Percentiles rank a stretch among this genome's conserved stretches.
Evolutionary conservation across 2,113 vertebrate genomes (phyloP).

Genomic region (Chamaetylas fuelleborni): DNA sequence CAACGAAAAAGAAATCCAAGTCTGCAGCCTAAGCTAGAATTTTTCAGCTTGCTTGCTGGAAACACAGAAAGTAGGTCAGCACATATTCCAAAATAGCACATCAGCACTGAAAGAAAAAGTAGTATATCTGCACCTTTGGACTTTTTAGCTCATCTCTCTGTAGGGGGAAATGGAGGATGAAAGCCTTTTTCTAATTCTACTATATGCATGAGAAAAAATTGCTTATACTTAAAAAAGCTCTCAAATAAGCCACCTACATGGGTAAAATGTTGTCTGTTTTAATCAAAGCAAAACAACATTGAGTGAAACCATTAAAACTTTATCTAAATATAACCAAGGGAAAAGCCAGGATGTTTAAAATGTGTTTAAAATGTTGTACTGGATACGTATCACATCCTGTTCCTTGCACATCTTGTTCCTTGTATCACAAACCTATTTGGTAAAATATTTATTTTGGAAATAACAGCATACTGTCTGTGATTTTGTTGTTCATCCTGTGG

Average conservation of each 20-base stretch:
- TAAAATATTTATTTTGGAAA: conserved; percentile 45
- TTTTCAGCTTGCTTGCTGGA: conserved; percentile 9
- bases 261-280: background rate
- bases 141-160: background rate
- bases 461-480: background rate
- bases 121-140: background rate
- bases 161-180: background rate
- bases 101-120: background rate
- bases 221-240: background rate
- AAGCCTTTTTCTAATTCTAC: background rate
- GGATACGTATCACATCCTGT: background rate
- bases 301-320: background rate
- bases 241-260: background rate
- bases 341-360: conserved; percentile 23
- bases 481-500: background rate
- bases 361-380: conserved; percentile 4
- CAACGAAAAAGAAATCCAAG: background rate
- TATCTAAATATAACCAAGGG: conserved; percentile 4
- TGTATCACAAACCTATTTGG: background rate
- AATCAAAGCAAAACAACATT: background rate
- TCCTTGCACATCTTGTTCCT: conserved; percentile 17
- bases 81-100: conserved; percentile 29
- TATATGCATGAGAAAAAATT: background rate
- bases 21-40: background rate
- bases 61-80: conserved; percentile 44